Evolutionary conservation across 1,140 invertebrate species (phyloP), one percentile per base, ranked within the genome.

Genomic region (Harlomillsia oculata): DNA sequence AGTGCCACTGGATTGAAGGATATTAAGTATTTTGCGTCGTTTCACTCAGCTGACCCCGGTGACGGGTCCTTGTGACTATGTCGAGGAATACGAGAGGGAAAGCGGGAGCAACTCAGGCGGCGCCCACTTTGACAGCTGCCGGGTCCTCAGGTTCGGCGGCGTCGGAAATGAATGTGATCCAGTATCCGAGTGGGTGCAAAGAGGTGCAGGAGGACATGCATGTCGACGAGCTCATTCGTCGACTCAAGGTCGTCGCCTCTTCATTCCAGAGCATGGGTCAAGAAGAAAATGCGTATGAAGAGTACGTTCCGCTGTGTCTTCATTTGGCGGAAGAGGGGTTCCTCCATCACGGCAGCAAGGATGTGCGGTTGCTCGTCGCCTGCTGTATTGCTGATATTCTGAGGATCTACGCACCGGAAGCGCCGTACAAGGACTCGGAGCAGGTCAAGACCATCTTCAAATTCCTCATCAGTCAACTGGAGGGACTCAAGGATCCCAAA

Each of bases 381-480:
- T 98, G 94, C 71, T 97, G 93, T 69, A 91, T 98, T 66, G 94
- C 94, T 25, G 94, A 98, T 75, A 89, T 98, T 21, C 79, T 98
- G 34, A 75, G 94, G 58, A 89, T 98, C n/a, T 97, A 95, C 75
- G 93, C 93, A 8, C 93, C 94, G n/a, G 93, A 97, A 71, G 92
- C 93, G 55, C 94, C 94, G 0, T 98, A 96, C 70, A 95, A 93
- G 74, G 91, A 97, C 71, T 82, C 87, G 30, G 86, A 91, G 52
- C 89, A 94, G 75, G 83, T 97, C 44, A 89, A 87, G 80, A 88
- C 85, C 30, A 94, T 97, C 70, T 96, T 97, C 71, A 74, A 93
- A 70, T 98, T 98, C 75, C 78, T 98, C 26, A 97, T 96, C 60
- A 87, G 90, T 68, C 94, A 98, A 75, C 73, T 98, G 46, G 80